A percentile compares a stretch with the other conserved stretches of the same genome.
phyloP scores from a whole-genome alignment of 2,113 vertebrate genomes.

The Rhineura floridana region DNA sequence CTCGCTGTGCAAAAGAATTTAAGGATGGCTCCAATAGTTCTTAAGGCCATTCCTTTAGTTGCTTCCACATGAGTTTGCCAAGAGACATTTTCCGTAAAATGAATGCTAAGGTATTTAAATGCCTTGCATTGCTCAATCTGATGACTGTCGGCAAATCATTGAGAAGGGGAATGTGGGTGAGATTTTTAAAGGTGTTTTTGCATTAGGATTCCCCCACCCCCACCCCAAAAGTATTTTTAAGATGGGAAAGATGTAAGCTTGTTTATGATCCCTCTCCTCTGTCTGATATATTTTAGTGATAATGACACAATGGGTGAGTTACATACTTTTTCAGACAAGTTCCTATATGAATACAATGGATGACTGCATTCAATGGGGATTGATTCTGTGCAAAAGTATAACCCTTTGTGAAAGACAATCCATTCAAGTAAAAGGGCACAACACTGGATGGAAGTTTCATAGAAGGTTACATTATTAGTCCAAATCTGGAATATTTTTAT shows the following conservation, averaged over 20 bases:
- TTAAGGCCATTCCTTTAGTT: too few relatives aligned
- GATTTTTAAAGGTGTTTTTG: background rate
- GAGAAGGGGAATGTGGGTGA: too few relatives aligned
- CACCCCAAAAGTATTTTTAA: too few relatives aligned
- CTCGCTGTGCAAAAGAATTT: too few relatives aligned
- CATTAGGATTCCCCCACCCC: background rate
- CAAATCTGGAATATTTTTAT: constrained; percentile 31
- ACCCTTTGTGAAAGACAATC: constrained; percentile 32
- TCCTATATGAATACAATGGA: background rate
- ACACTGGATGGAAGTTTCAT: background rate
- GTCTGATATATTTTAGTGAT: constrained; percentile 43
- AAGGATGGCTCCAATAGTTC: too few relatives aligned
- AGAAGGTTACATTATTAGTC: constrained; percentile 14
- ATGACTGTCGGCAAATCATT: too few relatives aligned
- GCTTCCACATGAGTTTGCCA: too few relatives aligned
- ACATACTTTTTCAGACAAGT: background rate
- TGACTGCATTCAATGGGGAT: background rate
- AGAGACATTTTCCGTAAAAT: too few relatives aligned
- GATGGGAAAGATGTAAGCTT: background rate
- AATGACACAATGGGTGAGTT: constrained; percentile 9
- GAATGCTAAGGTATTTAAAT: too few relatives aligned
- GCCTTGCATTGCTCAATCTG: too few relatives aligned
- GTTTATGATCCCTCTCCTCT: background rate
- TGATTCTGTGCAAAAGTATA: constrained; percentile 21
- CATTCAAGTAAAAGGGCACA: constrained; percentile 5